Evolutionary conservation across 2,888 invertebrate species (phyloP), one percentile per base, ranked within the genome.

Genomic region (Creontiades dilutus): DNA sequence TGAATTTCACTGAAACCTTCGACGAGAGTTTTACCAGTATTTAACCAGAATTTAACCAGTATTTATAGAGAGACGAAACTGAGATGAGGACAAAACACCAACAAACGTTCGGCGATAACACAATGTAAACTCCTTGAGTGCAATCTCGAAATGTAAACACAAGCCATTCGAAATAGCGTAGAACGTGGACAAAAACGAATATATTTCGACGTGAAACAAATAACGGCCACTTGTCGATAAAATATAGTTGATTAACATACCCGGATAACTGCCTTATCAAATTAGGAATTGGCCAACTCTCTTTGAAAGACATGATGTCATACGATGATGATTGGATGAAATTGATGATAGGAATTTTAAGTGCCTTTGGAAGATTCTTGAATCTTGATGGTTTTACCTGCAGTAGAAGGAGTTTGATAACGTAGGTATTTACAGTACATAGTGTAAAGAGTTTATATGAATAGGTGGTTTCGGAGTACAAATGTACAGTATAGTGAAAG

Each of bases 281-380:
- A 82, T 82, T 52, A 27, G 55, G 27, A 9, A 47, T 46, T 14
- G 78, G 78, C 78, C 78, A 80, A 37, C 47, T 46, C 82, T 48
- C 48, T 82, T 82, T 82, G 52, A 82, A 48, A 16, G 82, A 48
- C 82, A 82, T 82, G 4, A 52, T 52, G 82, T 37, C 3, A 37
- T 4, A 37, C 37, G 37, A 37, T 37, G 37, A 7, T 37, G 37
- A 37, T 37, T 37, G 37, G 7, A 37, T 37, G 37, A n/a, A n/a
- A n/a, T n/a, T 37, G 37, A 37, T 37, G 37, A 23, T 14, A 57
- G 19, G 57, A 57, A 57, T 57, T n/a, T 37, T 7, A 57, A n/a
- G n/a, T 57, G 57, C 16, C 57, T 11, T 57, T 16, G n/a, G n/a
- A 16, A n/a, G n/a, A 7, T 5, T 14, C n/a, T 57, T 52, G 14